phyloP scores from a whole-genome alignment of 2,113 vertebrate species.

The Peromyscus californicus region DNA sequence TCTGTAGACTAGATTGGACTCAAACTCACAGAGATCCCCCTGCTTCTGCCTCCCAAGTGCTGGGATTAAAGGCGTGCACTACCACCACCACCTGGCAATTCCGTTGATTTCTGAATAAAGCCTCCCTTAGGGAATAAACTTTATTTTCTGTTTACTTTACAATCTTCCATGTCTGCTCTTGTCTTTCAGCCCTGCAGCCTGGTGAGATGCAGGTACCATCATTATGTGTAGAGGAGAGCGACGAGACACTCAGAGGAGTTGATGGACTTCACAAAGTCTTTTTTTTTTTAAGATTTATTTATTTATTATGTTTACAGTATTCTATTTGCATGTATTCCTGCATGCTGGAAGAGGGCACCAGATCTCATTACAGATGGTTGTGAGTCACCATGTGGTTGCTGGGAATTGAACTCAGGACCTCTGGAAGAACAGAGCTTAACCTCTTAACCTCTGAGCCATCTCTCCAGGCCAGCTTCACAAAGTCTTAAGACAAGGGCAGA shows the following conservation, averaged over 20 bases:
- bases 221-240: conserved; percentile 50
- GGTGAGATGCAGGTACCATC: background rate
- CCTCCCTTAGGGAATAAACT: conserved; percentile 1
- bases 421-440: no score
- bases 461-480: background rate
- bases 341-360: no score
- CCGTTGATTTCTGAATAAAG: conserved; percentile 24
- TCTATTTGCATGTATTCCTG: no score
- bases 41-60: background rate
- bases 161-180: background rate
- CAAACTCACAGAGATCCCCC: background rate
- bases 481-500: conserved; percentile 25
- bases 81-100: background rate
- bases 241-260: conserved; percentile 53
- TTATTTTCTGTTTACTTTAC: conserved; percentile 57
- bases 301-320: no score
- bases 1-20: background rate
- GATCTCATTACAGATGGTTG: no score
- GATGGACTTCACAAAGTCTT: conserved; percentile 4
- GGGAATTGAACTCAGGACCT: no score
- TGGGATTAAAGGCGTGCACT: background rate
- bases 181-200: conserved; percentile 14
- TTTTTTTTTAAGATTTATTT: no score
- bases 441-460: no score
- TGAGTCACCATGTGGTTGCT: no score